Base-by-base conservation (phyloP, 1,140 invertebrate species). In the Trialeurodes vaporariorum region DNA sequence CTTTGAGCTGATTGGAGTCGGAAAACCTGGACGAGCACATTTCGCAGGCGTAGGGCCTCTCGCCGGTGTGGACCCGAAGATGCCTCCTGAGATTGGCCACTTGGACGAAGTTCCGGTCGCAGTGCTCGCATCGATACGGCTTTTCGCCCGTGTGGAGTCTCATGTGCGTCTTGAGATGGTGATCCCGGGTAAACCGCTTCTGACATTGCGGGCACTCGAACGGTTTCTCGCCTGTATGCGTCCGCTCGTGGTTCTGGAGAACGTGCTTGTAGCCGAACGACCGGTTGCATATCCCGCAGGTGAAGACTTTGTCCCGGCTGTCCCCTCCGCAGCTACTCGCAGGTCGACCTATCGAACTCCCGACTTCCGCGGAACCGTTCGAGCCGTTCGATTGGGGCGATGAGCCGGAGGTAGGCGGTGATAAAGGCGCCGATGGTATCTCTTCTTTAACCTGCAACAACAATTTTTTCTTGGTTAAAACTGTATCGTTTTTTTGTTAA, bases 201-300 rank as follows among this genome's bases (percentile, higher is more conserved):
- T 94, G 88, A 77, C 96, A 98, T 77, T 93, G 88, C 5, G 87
- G 87, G 76, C 96, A 98, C 75, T 96, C 91, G 80, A 98, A 98
- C 0, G 96, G 96, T 74, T 97, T 96, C 75, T 96, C 93, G 0
- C 96, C 95, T 0, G 95, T 98, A 77, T 98, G 96, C 0, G 94
- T 98, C 64, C 95, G 86, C 71, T 96, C 93, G 77, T 98, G 95
- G 75, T 98, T 98, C 76, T 96, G 93, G 23, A 96, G 80, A 1
- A 96, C 93, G 77, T 96, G 93, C 75, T 96, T 96, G 80, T 96
- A 96, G 9, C 92, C 93, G 74, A 96, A 96, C 1, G 87, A 90
- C 65, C 90, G 85, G 59, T 87, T 87, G 78, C 93, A 96, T 2
- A 92, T 87, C 64, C 86, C 85, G 79, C 93, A 96, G 1, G 87